phyloP scores from a whole-genome alignment of 2,888 invertebrate genomes.

The Andrena camellia region DNA sequence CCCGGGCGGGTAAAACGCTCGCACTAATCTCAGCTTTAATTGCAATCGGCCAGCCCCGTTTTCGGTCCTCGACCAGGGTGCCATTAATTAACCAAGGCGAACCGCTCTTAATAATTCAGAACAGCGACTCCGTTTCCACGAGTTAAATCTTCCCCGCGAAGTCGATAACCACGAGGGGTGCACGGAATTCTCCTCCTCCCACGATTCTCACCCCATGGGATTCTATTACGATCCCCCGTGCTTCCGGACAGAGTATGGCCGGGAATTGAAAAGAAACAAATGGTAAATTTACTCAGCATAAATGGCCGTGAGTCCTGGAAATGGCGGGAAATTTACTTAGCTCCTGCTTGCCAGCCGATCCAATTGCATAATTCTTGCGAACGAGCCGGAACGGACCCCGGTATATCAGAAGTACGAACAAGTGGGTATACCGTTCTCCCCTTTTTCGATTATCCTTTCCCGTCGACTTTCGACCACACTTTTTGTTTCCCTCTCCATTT shows the following conservation, averaged over 20 bases:
- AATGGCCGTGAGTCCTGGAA: constrained; percentile 67
- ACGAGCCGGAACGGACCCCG: constrained; percentile 57
- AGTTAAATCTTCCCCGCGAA: constrained; percentile 58
- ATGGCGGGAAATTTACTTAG: constrained; percentile 73
- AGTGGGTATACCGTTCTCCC: constrained; percentile 43
- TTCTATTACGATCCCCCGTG: constrained; percentile 60
- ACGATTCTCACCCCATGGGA: constrained; percentile 16
- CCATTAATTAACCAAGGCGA: constrained; percentile 61
- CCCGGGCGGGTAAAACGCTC: constrained; percentile 23
- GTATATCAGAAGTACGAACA: constrained; percentile 60
- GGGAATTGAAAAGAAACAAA: constrained; percentile 72
- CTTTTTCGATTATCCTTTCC: constrained; percentile 22
- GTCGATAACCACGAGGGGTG: constrained; percentile 57
- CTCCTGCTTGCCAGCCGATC: constrained; percentile 66
- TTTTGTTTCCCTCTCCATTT: not conserved
- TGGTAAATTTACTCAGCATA: constrained; percentile 72
- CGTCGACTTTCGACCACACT: constrained; percentile 19
- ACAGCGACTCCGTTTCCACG: constrained; percentile 34
- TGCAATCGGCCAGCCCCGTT: constrained; percentile 18
- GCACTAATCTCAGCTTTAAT: constrained; percentile 52
- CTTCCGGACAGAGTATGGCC: constrained; percentile 41
- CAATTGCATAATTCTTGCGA: constrained; percentile 73
- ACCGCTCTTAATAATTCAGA: constrained; percentile 53
- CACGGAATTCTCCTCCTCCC: not conserved
- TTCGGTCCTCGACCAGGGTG: constrained; percentile 24